A percentile compares a stretch with the other conserved stretches of the same genome.
Evolutionary conservation across 1,140 invertebrate species (phyloP).

Genomic region (Drosophila pandora): DNA sequence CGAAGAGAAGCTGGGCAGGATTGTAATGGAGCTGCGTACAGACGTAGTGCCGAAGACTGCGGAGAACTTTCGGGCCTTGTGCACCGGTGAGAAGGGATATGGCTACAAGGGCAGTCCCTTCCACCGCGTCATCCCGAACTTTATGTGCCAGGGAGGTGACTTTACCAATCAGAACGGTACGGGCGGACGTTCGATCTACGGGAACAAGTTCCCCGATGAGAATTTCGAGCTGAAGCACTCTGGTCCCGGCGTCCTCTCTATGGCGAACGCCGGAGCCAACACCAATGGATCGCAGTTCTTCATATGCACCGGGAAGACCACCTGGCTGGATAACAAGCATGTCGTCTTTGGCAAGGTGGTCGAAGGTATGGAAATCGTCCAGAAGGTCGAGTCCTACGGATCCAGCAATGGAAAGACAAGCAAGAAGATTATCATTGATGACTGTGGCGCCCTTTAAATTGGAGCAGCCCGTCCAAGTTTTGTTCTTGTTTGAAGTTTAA

Average conservation of each 20-base stretch:
- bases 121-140: conserved; percentile 98
- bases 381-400: conserved; percentile 92
- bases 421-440: conserved; percentile 91
- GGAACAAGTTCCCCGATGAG: conserved; percentile 96
- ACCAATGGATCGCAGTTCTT: conserved; percentile 98
- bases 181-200: conserved; percentile 97
- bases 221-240: conserved; percentile 97
- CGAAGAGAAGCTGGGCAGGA: conserved; percentile 17
- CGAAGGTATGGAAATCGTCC: conserved; percentile 97
- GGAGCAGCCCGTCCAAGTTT: too few species aligned
- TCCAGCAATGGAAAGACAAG: conserved; percentile 92
- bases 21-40: conserved; percentile 88
- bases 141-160: conserved; percentile 98
- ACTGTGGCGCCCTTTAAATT: conserved; percentile 87
- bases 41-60: conserved; percentile 96
- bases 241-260: conserved; percentile 93
- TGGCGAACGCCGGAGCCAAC: conserved; percentile 97
- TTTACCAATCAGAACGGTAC: conserved; percentile 97
- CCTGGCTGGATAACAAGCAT: conserved; percentile 97
- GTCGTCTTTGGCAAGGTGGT: conserved; percentile 98
- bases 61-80: conserved; percentile 96
- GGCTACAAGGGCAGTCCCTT: conserved; percentile 95
- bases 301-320: conserved; percentile 95
- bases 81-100: conserved; percentile 96
- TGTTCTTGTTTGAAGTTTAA: too few species aligned